Evolutionary conservation across 2,797 vertebrate genomes (phyloP).

Genomic region (Zenarchopterus dispar): DNA sequence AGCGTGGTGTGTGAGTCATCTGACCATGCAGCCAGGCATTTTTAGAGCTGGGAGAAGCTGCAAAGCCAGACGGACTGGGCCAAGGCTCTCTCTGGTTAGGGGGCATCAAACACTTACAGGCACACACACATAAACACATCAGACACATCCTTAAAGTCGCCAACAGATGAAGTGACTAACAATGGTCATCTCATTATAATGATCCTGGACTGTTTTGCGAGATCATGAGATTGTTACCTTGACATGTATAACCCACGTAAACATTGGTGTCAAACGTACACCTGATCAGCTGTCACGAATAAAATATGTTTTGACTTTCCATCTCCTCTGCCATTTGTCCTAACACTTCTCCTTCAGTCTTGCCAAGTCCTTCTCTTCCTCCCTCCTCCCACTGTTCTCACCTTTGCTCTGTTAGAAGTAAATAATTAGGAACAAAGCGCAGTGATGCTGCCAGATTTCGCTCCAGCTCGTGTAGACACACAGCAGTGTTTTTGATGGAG

Average conservation of each 20-base stretch:
- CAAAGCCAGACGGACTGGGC: conserved; percentile 65
- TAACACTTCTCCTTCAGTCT: conserved; percentile 4
- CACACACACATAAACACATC: conserved; percentile 10
- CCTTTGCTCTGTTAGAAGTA: conserved; percentile 45
- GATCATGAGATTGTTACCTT: not conserved
- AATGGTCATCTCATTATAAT: conserved; percentile 2
- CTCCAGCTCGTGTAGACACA: conserved; percentile 66
- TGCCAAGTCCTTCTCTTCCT: not conserved
- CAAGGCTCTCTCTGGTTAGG: conserved; percentile 68
- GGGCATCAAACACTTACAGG: conserved; percentile 40
- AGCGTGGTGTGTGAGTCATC: conserved; percentile 72
- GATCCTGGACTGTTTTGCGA: not conserved
- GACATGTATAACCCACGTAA: not conserved
- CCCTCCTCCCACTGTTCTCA: conserved; percentile 20
- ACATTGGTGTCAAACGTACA: not conserved
- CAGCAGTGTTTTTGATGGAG: conserved; percentile 70
- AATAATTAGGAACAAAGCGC: conserved; percentile 71
- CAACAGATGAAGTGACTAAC: conserved; percentile 2
- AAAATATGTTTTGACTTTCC: conserved; percentile 26
- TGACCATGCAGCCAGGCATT: conserved; percentile 58
- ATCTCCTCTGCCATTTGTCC: conserved; percentile 32
- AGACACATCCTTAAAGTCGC: not conserved
- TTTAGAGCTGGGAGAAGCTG: conserved; percentile 61
- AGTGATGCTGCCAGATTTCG: conserved; percentile 50
- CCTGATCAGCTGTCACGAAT: conserved; percentile 1